These are phyloP conservation scores for Tenebrio molitor DNA, from an alignment of 1,140 invertebrate species.

Conservation along the genomic window DNA sequence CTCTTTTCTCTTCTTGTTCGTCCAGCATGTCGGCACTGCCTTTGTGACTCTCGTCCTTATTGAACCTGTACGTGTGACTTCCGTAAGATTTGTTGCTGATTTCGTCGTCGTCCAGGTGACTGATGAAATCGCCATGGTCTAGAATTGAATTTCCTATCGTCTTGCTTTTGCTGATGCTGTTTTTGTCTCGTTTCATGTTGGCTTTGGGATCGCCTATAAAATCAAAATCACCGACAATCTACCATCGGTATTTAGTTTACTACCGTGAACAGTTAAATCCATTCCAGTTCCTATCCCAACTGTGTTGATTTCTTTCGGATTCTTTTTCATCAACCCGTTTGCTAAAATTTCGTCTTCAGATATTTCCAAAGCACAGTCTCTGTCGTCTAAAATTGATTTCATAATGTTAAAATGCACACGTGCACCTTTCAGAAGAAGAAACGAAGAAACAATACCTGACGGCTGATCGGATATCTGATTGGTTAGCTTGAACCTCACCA, in stretches of 20 bases:
- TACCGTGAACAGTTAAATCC: constrained; percentile 92
- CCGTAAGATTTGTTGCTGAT: constrained; percentile 93
- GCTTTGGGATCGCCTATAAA: constrained; percentile 58
- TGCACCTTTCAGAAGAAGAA: no score
- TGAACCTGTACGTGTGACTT: constrained; percentile 90
- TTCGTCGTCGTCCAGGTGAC: constrained; percentile 74
- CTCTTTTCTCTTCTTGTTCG: constrained; percentile 88
- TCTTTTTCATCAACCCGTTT: constrained; percentile 89
- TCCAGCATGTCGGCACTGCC: constrained; percentile 87
- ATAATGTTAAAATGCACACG: no score
- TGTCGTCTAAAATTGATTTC: constrained; percentile 63
- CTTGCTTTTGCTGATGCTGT: constrained; percentile 64
- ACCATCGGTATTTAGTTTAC: constrained; percentile 49
- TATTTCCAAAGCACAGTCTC: constrained; percentile 69
- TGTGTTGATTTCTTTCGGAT: constrained; percentile 87
- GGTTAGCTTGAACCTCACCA: constrained; percentile 89
- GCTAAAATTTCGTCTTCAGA: constrained; percentile 83
- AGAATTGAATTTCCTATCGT: constrained; percentile 65
- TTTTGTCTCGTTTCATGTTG: constrained; percentile 61
- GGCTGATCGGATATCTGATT: constrained; percentile 96
- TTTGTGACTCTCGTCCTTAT: constrained; percentile 92
- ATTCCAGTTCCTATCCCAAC: constrained; percentile 86
- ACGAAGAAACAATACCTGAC: constrained; percentile 82
- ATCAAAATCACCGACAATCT: not conserved
- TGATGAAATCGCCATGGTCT: constrained; percentile 63